A percentile compares a stretch with the other conserved stretches of the same genome.
These are phyloP conservation scores for Cricetomys ansorgei DNA, from an alignment of 2,113 vertebrate genomes.

Conservation along the genomic window DNA sequence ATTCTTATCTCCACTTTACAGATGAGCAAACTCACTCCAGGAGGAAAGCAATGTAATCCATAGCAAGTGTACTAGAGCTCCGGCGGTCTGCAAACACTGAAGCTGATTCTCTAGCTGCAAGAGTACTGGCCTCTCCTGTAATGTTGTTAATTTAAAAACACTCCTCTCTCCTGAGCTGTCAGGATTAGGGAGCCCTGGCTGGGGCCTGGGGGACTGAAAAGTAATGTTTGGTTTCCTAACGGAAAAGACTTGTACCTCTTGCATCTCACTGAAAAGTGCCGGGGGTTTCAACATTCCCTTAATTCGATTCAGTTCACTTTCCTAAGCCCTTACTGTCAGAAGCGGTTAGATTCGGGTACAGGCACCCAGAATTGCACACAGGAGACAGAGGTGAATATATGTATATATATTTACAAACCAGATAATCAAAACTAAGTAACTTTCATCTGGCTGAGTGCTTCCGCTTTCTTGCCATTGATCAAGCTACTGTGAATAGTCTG, in stretches of 20 bases:
- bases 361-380: not conserved
- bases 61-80: not conserved
- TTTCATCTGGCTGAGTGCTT: not conserved
- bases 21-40: slow-evolving; percentile 5
- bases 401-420: slow-evolving; percentile 16
- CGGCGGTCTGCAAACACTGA: not conserved
- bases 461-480: not conserved
- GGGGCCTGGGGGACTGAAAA: not conserved
- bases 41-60: not conserved
- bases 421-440: not conserved
- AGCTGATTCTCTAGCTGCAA: not conserved
- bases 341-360: not conserved
- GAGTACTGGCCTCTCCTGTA: not conserved
- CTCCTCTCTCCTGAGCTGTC: not conserved
- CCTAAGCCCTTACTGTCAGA: not conserved
- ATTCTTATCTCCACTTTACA: not conserved
- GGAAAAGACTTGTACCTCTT: not conserved
- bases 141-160: not conserved
- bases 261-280: not conserved
- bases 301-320: not conserved
- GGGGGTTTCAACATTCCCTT: not conserved
- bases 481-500: not conserved
- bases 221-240: not conserved
- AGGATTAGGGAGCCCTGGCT: not conserved
- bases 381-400: not conserved